Base-by-base conservation (phyloP, 2,113 vertebrate species). In the Ifrita kowaldi region DNA sequence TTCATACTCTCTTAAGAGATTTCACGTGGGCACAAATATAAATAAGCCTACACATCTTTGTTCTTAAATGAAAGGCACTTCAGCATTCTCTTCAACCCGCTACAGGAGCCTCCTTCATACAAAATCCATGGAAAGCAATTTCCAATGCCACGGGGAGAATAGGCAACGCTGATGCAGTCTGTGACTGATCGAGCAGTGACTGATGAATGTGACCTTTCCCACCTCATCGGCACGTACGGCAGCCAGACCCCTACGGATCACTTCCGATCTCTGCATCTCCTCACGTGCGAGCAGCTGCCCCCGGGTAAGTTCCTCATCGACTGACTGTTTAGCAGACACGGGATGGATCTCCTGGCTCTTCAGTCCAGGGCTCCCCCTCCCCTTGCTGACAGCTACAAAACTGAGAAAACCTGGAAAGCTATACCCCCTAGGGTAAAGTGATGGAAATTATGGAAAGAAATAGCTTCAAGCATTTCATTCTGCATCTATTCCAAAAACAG, bases 141-240 rank as follows among this genome's bases (percentile, higher is more conserved):
- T 13, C 33, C 32, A 15, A 0, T 63, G 44, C 35, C 64, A 84
- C 2, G 1, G n/a, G 50, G 33, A 68, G 85, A 87, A 52, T 0
- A 1, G 0, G 1, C 50, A 62, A 5, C 0, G 3, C 5, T 18
- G 39, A 35, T 15, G 22, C 0, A 0, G 42, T 26, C n/a, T n/a
- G n/a, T n/a, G n/a, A n/a, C n/a, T n/a, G n/a, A n/a, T n/a, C 3
- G 37, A 71, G 46, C 7, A 32, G 57, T 2, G 2, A 56, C 9
- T 68, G 81, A 87, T 78, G 47, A 82, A 44, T 6, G 3, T 92
- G 86, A 89, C 77, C 76, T 92, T 82, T 76, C 56, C 39, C 9
- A 52, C 44, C 21, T 41, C 33, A n/a, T 59, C 1, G 19, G 64
- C 56, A 28, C 5, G 35, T 28, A 56, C 1, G 1, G 86, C 79